phyloP scores from a whole-genome alignment of 2,113 vertebrate genomes.

The Trematomus loennbergii region DNA sequence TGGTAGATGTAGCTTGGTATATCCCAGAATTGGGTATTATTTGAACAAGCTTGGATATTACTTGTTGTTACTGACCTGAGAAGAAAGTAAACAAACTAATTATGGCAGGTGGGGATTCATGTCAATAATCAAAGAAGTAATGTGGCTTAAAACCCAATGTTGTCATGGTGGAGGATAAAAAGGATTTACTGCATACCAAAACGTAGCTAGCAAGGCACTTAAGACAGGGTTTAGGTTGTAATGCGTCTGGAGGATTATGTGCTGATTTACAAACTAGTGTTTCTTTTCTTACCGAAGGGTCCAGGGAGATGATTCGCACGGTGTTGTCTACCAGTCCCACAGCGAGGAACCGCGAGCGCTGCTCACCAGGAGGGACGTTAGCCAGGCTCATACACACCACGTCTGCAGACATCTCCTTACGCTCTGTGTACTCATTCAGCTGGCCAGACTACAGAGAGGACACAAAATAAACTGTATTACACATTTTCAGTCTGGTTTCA shows the following conservation, averaged over 20 bases:
- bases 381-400: constrained; percentile 99
- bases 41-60: too few species aligned
- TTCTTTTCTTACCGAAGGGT: constrained; percentile 88
- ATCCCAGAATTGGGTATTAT: too few species aligned
- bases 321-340: constrained; percentile 98
- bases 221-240: too few species aligned
- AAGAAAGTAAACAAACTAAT: not conserved
- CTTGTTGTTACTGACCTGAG: not conserved
- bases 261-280: not conserved
- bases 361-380: constrained; percentile 96
- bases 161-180: not conserved
- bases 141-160: not conserved
- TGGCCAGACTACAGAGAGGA: constrained; percentile 90
- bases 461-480: not conserved
- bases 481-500: too few species aligned
- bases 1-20: too few species aligned
- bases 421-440: constrained; percentile 97
- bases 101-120: too few species aligned
- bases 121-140: not conserved
- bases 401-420: constrained; percentile 98
- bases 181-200: not conserved
- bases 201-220: too few species aligned
- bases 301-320: constrained; percentile 97
- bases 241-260: not conserved
- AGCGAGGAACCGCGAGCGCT: constrained; percentile 95